Conservation (phyloP, 2,888 invertebrate species). For the Falcaria lacertinaria region DNA sequence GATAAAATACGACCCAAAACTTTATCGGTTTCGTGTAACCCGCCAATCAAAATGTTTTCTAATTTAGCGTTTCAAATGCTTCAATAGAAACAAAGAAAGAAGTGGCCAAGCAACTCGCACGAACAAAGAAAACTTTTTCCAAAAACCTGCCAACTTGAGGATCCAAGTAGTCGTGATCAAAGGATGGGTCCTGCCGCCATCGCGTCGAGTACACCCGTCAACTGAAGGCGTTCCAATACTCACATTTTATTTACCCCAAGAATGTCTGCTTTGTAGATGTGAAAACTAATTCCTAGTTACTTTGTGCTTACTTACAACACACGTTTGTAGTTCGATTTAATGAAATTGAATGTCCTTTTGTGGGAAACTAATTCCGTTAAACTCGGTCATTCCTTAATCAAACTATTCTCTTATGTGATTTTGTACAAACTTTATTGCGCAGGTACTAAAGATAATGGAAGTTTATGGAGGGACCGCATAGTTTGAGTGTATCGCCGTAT, state of each 20-base stretch:
- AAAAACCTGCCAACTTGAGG: slow-evolving; percentile 51
- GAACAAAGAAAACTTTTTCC: slow-evolving; percentile 46
- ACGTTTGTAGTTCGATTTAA: slow-evolving; percentile 51
- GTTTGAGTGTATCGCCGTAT: slow-evolving; percentile 9
- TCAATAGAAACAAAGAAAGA: slow-evolving; percentile 41
- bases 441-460: neutral
- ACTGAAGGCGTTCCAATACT: slow-evolving; percentile 39
- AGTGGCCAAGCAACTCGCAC: slow-evolving; percentile 44
- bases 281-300: slow-evolving; percentile 67
- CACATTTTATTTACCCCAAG: slow-evolving; percentile 63
- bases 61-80: slow-evolving; percentile 45
- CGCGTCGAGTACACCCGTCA: slow-evolving; percentile 32
- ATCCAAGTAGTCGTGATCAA: slow-evolving; percentile 60
- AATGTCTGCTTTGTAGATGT: slow-evolving; percentile 66
- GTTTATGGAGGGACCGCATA: neutral
- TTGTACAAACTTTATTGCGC: neutral
- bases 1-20: slow-evolving; percentile 32
- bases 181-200: slow-evolving; percentile 43
- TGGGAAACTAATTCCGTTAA: slow-evolving; percentile 44
- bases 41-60: slow-evolving; percentile 45
- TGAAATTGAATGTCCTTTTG: slow-evolving; percentile 49
- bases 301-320: slow-evolving; percentile 42
- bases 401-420: slow-evolving; percentile 1
- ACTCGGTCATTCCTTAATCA: slow-evolving; percentile 33
- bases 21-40: slow-evolving; percentile 33